phyloP scores from a whole-genome alignment of 2,888 invertebrate genomes.

The Tanaodytes sp. region DNA sequence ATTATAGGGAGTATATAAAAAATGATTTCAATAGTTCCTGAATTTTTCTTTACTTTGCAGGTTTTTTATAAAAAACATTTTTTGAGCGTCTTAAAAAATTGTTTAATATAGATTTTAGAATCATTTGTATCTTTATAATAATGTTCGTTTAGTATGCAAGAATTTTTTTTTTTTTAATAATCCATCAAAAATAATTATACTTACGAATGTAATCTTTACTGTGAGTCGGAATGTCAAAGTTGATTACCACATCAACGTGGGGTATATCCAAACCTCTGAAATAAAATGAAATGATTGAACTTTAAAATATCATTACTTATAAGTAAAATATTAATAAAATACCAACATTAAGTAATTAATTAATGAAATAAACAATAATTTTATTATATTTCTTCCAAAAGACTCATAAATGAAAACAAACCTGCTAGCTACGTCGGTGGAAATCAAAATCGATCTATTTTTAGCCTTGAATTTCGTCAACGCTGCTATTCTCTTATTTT shows the following conservation, averaged over 20 bases:
- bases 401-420: slow-evolving; percentile 63
- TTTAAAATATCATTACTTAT: too few relatives aligned
- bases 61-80: too few relatives aligned
- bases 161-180: neutral
- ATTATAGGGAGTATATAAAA: too few relatives aligned
- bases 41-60: too few relatives aligned
- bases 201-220: slow-evolving; percentile 96
- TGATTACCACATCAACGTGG: slow-evolving; percentile 97
- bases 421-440: slow-evolving; percentile 99
- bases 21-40: too few relatives aligned
- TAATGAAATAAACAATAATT: slow-evolving; percentile 10
- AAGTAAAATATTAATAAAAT: too few relatives aligned
- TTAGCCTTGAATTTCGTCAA: slow-evolving; percentile 97
- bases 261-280: slow-evolving; percentile 96
- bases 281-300: too few relatives aligned
- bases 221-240: slow-evolving; percentile 98
- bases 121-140: too few relatives aligned
- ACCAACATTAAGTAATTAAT: neutral
- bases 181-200: slow-evolving; percentile 6
- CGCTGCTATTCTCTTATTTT: slow-evolving; percentile 95
- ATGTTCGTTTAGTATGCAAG: neutral
- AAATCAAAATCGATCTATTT: slow-evolving; percentile 93
- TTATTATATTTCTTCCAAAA: too few relatives aligned
- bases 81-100: too few relatives aligned
- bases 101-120: too few relatives aligned